Conservation (phyloP, 2,113 vertebrate species). For the Papio anubis region DNA sequence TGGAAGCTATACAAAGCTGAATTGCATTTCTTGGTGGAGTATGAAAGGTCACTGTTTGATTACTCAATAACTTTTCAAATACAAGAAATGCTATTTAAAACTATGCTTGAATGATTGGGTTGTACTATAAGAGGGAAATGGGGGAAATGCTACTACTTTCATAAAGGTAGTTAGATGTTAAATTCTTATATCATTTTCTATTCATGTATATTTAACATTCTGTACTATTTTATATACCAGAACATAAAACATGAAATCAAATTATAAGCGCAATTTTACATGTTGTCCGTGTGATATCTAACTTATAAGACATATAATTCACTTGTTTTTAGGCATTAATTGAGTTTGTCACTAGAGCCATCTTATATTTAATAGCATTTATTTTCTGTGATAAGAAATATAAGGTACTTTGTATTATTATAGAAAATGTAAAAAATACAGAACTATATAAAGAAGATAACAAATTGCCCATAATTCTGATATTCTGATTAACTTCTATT, state of each 20-base stretch:
- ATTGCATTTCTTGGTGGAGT: slow-evolving; percentile 90
- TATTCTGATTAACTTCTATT: background rate
- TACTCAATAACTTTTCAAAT: slow-evolving; percentile 84
- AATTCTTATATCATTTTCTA: background rate
- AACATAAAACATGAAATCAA: slow-evolving; percentile 31
- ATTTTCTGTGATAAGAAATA: background rate
- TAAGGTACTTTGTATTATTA: background rate
- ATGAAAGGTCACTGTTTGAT: slow-evolving; percentile 93
- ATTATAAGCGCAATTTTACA: background rate
- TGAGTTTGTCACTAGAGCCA: background rate
- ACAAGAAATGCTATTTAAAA: slow-evolving; percentile 81
- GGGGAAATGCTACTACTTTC: background rate
- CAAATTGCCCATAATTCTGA: background rate
- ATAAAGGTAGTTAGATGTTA: background rate
- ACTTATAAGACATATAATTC: slow-evolving; percentile 19
- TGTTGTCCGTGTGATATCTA: background rate
- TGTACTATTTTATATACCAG: background rate
- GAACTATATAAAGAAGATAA: background rate
- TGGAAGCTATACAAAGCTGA: slow-evolving; percentile 87
- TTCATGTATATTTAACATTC: background rate
- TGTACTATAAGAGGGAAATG: background rate
- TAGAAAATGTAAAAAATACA: background rate
- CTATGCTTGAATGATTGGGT: slow-evolving; percentile 39
- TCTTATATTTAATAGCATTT: background rate
- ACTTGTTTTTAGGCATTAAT: background rate